phyloP scores from a whole-genome alignment of 2,113 vertebrate genomes.

The Opisthocomus hoazin region DNA sequence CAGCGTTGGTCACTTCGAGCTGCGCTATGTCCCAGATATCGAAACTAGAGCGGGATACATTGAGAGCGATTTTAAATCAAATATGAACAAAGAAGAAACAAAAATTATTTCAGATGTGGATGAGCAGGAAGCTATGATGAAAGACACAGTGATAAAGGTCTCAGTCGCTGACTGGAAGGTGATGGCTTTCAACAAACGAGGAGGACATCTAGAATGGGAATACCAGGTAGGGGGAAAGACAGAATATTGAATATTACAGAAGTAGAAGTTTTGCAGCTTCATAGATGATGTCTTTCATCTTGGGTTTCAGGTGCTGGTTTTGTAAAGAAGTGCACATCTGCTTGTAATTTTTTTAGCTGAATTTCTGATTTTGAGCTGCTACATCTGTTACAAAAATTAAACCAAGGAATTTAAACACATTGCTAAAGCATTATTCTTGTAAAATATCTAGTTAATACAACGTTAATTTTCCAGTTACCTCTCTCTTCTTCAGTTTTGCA shows the following conservation, averaged over 20 bases:
- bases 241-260: not conserved
- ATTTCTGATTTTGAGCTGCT: not conserved
- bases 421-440: not conserved
- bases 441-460: not conserved
- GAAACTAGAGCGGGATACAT: slow-evolving; percentile 84
- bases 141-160: slow-evolving; percentile 92
- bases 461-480: not conserved
- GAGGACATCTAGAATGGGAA: slow-evolving; percentile 92
- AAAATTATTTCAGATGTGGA: slow-evolving; percentile 86
- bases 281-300: not conserved
- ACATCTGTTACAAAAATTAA: not conserved
- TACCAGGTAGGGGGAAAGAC: slow-evolving; percentile 80
- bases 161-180: slow-evolving; percentile 97
- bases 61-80: slow-evolving; percentile 81
- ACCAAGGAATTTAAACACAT: not conserved
- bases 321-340: not conserved
- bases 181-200: slow-evolving; percentile 88
- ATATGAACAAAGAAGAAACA: slow-evolving; percentile 74
- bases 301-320: not conserved
- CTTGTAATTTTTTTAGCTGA: not conserved
- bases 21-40: slow-evolving; percentile 85
- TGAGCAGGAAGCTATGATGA: slow-evolving; percentile 75
- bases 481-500: slow-evolving; percentile 83
- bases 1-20: slow-evolving; percentile 96
- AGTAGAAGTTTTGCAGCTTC: not conserved